Evolutionary conservation across 2,113 vertebrate species (phyloP).

Genomic region (Pandion haliaetus): DNA sequence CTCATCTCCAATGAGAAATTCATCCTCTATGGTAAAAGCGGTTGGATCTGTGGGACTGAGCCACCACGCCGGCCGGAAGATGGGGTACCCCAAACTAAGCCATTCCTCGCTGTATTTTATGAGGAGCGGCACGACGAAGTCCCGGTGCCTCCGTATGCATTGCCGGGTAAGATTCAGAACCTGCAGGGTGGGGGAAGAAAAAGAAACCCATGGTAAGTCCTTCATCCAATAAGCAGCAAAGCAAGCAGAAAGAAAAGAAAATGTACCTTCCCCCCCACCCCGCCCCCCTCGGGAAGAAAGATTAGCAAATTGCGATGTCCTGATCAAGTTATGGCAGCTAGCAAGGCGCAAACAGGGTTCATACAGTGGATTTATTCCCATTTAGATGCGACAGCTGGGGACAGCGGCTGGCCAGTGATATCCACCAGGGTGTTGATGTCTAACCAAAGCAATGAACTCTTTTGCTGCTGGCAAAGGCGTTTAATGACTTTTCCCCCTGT

Average conservation of each 20-base stretch:
- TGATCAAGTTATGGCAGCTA: background rate
- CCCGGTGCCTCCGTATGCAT: constrained; percentile 79
- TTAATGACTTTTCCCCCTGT: too few relatives aligned
- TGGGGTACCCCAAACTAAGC: constrained; percentile 74
- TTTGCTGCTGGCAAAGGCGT: background rate
- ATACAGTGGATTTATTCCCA: background rate
- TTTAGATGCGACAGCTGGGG: background rate
- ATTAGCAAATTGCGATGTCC: accelerated
- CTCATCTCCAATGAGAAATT: constrained; percentile 91
- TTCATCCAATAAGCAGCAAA: background rate
- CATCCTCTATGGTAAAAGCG: constrained; percentile 83
- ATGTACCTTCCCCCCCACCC: too few relatives aligned
- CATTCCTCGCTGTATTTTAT: constrained; percentile 81
- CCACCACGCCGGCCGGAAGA: constrained; percentile 90
- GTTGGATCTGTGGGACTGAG: constrained; percentile 81
- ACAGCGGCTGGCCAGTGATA: accelerated
- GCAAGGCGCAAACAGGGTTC: too few relatives aligned
- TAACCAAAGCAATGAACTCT: background rate
- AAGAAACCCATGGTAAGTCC: background rate
- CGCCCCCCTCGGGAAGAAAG: background rate
- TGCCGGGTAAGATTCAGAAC: constrained; percentile 82
- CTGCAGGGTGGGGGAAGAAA: constrained; percentile 14
- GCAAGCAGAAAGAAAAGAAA: background rate
- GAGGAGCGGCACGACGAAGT: constrained; percentile 81
- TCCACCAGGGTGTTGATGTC: accelerated